These are phyloP conservation scores for Polyommatus iphigenia DNA, from an alignment of 2,888 invertebrate species.

Conservation along the genomic window DNA sequence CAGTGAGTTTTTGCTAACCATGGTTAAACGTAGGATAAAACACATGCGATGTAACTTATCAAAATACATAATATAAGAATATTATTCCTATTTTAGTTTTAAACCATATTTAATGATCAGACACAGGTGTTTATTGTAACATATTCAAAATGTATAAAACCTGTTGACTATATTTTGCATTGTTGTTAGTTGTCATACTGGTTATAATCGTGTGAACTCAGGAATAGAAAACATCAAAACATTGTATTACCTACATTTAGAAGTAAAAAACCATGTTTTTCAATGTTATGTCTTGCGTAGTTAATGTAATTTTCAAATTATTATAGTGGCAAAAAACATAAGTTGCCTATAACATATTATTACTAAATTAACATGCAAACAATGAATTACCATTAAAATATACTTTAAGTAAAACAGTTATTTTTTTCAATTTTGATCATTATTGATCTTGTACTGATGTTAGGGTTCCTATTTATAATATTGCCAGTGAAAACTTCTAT, in stretches of 20 bases:
- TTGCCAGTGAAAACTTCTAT: conserved; percentile 45
- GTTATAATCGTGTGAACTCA: neutral
- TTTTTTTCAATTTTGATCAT: conserved; percentile 38
- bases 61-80: neutral
- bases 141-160: neutral
- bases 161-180: conserved; percentile 3
- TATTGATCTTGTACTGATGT: conserved; percentile 71
- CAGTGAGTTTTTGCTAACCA: neutral
- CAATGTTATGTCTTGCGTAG: neutral
- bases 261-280: neutral
- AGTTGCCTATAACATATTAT: neutral
- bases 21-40: neutral
- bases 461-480: conserved; percentile 72
- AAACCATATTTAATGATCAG: neutral
- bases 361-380: neutral
- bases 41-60: neutral
- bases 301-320: neutral
- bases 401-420: neutral
- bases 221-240: neutral
- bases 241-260: neutral
- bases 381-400: neutral
- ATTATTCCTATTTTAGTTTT: neutral
- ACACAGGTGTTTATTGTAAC: neutral
- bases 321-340: neutral
- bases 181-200: conserved; percentile 7